Base-by-base conservation (phyloP, 2,797 vertebrate genomes). In the Gallinago stenura region DNA sequence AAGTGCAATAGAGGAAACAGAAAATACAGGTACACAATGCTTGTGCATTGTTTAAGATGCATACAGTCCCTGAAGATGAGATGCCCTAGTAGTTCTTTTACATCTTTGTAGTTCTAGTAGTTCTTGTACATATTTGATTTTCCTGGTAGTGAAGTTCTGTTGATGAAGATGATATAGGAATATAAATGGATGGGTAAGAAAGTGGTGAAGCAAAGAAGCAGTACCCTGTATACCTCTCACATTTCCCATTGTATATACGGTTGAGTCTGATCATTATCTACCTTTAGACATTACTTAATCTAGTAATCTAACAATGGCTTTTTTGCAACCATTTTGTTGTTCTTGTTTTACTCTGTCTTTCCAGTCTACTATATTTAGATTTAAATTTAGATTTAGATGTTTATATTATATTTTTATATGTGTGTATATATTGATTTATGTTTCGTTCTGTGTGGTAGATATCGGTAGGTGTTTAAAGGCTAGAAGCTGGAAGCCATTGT, bases 271-370 rank as follows among this genome's bases (percentile, higher is more conserved):
- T 46, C 3, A 2, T 21, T 84, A 31, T n/a, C n/a, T 68, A 24
- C 35, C 7, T 78, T 54, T 45, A 75, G 60, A 35, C 8, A 53
- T 26, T 11, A 22, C 6, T 48, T 68, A 69, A 57, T 61, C 31
- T 57, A 77, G 6, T 68, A 69, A 57, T 61, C 28, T 57, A 73
- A 6, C 4, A 46, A 46, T n/a, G 12, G 3, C 0, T 57, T 80
- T 75, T 50, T 24, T 4, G 0, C 2, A 21, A 2, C 31, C 3
- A 19, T 28, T 20, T 81, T 56, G 1, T 33, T 81, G 8, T 28
- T 91, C 10, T 56, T 72, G 15, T 33, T 81, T 82, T 3, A 16
- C 19, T 81, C n/a, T 77, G 5, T 54, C 7, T 53, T 82, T 72
- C 8, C 6, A 31, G 8, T 12, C 10, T 84, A 12, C 12, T 58